Base-by-base conservation (phyloP, 2,888 invertebrate species). In the Trisateles emortualis region DNA sequence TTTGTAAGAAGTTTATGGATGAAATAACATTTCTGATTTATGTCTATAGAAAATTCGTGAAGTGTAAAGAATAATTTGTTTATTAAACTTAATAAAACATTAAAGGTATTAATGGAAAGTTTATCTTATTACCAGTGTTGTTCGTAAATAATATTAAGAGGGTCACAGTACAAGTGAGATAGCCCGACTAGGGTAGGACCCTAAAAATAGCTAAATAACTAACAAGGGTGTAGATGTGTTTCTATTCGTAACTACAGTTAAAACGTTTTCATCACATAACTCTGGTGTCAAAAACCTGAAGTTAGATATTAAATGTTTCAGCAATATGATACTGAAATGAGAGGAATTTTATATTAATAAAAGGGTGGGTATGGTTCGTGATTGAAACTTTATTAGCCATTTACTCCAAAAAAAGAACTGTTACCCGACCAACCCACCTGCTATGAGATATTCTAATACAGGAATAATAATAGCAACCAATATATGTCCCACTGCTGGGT, bases 1-100 rank as follows among this genome's bases (percentile, higher is more conserved):
- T 59, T 68, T 59, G 50, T 53, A 53, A 55, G 55, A 54, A 70
- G 45, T 59, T 68, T 59, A 42, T 48, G 64, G 51, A 58, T 38
- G 41, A 49, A 55, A 62, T 60, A 67, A 61, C 57, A 59, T 43
- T 52, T 61, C 44, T 46, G 55, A 58, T 42, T 52, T 61, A 42
- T 48, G 50, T 60, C 58, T 42, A 50, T 39, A 39, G 9, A 36
- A 16, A 56, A 29, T 35, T 51, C 32, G 16, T 48, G 41, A 52
- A 58, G 43, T 48, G 48, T 46, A 14, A 54, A 43, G 9, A 42
- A 46, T 44, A 26, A 35, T 48, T 44, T 16, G 36, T 36, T 36
- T 36, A 26, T 38, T 33, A 11, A 40, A 40, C 19, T 32, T 19
- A 35, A 38, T 32, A 6, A 9, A 38, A n/a, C 26, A 26, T 9